Base-by-base conservation (phyloP, 2,888 invertebrate genomes). In the Harpalus rufipes region DNA sequence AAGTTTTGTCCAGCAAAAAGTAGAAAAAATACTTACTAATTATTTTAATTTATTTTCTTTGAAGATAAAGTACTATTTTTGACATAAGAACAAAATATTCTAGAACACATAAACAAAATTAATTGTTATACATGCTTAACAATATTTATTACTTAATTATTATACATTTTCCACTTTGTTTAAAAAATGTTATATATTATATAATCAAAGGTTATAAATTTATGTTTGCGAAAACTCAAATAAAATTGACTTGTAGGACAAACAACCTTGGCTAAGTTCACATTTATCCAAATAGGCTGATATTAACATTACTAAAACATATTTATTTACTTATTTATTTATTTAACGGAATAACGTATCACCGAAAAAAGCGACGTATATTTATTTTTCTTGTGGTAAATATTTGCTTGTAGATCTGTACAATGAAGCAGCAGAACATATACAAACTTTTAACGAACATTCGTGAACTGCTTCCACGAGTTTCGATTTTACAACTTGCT, bases 251-350 rank as follows among this genome's bases (percentile, higher is more conserved):
- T 65, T 32, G 1, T 25, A 65, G 6, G 32, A 16, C 12, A 74
- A 7, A 51, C 7, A 74, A 51, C 74, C 74, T 74, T 74, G 74
- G 16, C 16, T n/a, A 74, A 74, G 7, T 12, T 16, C 51, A 7
- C 44, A 51, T 16, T 72, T 44, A 74, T 44, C 7, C 7, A 68
- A 68, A 68, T 68, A 14, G n/a, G n/a, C 68, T 68, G 68, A 68
- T 32, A 68, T 68, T 68, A 68, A 39, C 63, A 7, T 63, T 63
- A 6, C 12, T 63, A 3, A 51, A 51, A 10, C 10, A 59, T 4
- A 7, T 58, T 58, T 12, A 39, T 39, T 39, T 68, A 39, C 4
- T 39, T 68, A 63, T 39, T 68, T 39, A 39, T 68, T 68, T 68
- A 39, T n/a, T 2, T 68, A 63, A 32, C 6, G 4, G 32, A 41